These are phyloP conservation scores for Microchirus variegatus DNA, from an alignment of 2,797 vertebrate species.

Conservation along the genomic window DNA sequence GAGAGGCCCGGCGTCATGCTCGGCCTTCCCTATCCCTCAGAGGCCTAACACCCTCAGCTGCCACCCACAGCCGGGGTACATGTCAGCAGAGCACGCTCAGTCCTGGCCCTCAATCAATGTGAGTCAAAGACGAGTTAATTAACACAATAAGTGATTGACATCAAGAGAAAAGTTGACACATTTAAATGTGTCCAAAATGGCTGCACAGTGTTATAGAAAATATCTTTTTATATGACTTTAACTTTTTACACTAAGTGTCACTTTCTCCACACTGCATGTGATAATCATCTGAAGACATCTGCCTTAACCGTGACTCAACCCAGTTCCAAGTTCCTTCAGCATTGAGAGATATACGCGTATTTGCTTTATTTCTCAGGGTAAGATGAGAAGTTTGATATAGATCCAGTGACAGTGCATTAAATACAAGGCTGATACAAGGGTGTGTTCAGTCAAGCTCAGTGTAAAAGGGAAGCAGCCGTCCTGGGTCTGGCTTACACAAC, in stretches of 20 bases:
- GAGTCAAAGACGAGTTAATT: slow-evolving; percentile 62
- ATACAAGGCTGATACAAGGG: neutral
- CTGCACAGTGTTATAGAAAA: too few relatives aligned
- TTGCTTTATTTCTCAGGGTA: neutral
- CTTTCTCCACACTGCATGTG: slow-evolving; percentile 9
- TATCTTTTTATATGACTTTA: neutral
- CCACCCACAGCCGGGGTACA: slow-evolving; percentile 85
- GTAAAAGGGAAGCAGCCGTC: neutral
- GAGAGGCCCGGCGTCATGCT: slow-evolving; percentile 93
- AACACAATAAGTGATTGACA: neutral
- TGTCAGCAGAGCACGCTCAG: slow-evolving; percentile 93
- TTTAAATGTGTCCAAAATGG: too few relatives aligned
- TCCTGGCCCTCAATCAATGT: slow-evolving; percentile 99
- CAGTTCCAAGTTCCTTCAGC: slow-evolving; percentile 21
- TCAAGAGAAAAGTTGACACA: too few relatives aligned
- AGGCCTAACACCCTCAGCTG: slow-evolving; percentile 83
- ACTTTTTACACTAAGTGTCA: neutral
- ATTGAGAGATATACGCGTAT: slow-evolving; percentile 20
- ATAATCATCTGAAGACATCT: slow-evolving; percentile 11
- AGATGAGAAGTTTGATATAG: slow-evolving; percentile 35
- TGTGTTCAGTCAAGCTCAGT: neutral
- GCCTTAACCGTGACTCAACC: neutral
- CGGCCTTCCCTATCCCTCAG: slow-evolving; percentile 89
- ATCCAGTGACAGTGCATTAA: slow-evolving; percentile 18
- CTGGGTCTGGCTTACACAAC: neutral